These are phyloP conservation scores for Xiphias gladius DNA, from an alignment of 2,113 vertebrate genomes.

Conservation along the genomic window DNA sequence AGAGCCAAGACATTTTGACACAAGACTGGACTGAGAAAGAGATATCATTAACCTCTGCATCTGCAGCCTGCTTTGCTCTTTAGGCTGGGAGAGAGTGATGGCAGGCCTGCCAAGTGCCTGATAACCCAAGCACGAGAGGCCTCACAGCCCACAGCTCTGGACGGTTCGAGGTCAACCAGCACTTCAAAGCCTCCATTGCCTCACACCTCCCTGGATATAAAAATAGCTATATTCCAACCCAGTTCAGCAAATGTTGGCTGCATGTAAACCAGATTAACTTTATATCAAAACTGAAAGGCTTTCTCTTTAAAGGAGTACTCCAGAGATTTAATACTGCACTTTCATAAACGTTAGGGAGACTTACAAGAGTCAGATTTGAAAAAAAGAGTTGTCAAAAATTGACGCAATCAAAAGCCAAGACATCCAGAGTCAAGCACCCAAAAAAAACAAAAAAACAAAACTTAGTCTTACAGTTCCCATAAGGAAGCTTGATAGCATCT, in stretches of 20 bases:
- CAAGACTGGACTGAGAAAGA: not conserved
- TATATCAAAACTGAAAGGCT: not conserved
- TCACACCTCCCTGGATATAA: constrained; percentile 41
- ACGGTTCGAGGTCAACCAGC: constrained; percentile 47
- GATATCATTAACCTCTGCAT: constrained; percentile 45
- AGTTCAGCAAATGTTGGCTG: constrained; percentile 26
- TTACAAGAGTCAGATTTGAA: not conserved
- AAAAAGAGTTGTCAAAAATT: not conserved
- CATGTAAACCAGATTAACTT: constrained; percentile 13
- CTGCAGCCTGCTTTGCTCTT: constrained; percentile 38
- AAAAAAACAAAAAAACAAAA: too few species aligned
- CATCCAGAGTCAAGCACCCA: not conserved
- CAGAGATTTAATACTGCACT: not conserved
- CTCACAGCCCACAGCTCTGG: constrained; percentile 14
- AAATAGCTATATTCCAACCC: constrained; percentile 50
- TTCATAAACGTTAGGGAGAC: not conserved
- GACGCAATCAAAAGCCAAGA: not conserved
- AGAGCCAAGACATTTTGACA: not conserved
- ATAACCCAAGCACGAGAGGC: constrained; percentile 71
- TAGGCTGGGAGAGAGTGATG: constrained; percentile 52
- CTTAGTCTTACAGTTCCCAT: not conserved
- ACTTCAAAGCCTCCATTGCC: constrained; percentile 33
- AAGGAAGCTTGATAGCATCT: not conserved
- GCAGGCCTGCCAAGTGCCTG: constrained; percentile 64
- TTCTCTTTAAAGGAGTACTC: not conserved